Evolutionary conservation across 1,140 invertebrate species (phyloP).

Genomic region (Goniozus legneri): DNA sequence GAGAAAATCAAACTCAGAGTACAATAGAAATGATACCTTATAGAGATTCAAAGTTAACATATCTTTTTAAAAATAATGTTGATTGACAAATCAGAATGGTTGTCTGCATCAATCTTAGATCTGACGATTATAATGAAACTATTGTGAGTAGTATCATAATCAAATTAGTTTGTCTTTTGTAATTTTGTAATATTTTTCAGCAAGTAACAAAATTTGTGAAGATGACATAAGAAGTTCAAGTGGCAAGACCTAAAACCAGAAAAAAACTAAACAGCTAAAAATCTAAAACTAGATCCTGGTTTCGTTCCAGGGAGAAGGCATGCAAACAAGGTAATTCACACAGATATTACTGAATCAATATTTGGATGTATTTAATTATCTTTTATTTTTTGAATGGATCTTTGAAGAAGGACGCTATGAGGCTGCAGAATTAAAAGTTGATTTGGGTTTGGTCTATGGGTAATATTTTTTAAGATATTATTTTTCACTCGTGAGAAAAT

Average conservation of each 20-base stretch:
- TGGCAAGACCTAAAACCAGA: slow-evolving; percentile 65
- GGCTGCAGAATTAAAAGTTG: slow-evolving; percentile 58
- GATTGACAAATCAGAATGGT: slow-evolving; percentile 96
- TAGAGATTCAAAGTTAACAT: slow-evolving; percentile 91
- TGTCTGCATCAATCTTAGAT: slow-evolving; percentile 91
- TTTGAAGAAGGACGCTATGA: slow-evolving; percentile 57
- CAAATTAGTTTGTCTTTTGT: slow-evolving; percentile 8
- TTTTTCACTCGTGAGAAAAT: slow-evolving; percentile 7
- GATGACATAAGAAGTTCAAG: slow-evolving; percentile 89
- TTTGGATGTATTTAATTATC: too few species aligned
- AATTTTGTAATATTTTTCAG: slow-evolving; percentile 45
- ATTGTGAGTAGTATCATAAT: slow-evolving; percentile 56
- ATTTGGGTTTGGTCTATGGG: slow-evolving; percentile 66
- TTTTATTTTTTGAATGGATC: too few species aligned
- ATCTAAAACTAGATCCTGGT: slow-evolving; percentile 60
- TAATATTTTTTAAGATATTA: slow-evolving; percentile 14
- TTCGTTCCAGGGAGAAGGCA: slow-evolving; percentile 74
- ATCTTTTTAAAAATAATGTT: slow-evolving; percentile 97
- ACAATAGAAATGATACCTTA: slow-evolving; percentile 81
- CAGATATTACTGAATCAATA: slow-evolving; percentile 6
- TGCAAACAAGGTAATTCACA: slow-evolving; percentile 67
- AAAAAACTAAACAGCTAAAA: too few species aligned
- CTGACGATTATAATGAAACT: slow-evolving; percentile 93
- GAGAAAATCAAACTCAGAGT: slow-evolving; percentile 81
- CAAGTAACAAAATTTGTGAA: slow-evolving; percentile 96